These are phyloP conservation scores for Colossoma macropomum DNA, from an alignment of 2,113 vertebrate species.

Conservation along the genomic window DNA sequence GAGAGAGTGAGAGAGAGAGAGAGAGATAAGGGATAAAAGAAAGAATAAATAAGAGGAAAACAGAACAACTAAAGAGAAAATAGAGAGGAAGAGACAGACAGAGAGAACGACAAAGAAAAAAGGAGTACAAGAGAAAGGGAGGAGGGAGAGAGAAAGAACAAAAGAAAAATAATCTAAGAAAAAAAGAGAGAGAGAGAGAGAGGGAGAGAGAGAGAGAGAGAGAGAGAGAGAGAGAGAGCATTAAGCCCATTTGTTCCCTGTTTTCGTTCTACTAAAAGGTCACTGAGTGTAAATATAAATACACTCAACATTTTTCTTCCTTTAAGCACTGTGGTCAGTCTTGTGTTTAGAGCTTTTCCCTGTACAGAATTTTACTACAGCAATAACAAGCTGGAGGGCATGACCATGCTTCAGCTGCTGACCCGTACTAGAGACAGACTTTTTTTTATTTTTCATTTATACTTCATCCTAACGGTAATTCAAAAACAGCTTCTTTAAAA, in stretches of 20 bases:
- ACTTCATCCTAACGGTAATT: background rate
- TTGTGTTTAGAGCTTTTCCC: background rate
- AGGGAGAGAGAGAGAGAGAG: background rate
- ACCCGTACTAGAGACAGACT: background rate
- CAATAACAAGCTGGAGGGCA: background rate
- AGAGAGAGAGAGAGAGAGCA: background rate
- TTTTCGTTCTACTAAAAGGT: background rate
- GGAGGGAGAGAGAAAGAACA: background rate
- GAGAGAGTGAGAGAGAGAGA: too few relatives aligned
- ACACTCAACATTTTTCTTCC: background rate
- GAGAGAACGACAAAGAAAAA: too few relatives aligned
- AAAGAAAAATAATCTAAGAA: background rate
- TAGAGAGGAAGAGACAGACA: background rate
- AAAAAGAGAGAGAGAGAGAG: background rate
- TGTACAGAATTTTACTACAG: background rate
- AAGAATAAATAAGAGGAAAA: background rate
- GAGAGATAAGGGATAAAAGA: background rate
- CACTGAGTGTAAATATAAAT: background rate
- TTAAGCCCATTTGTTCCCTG: background rate
- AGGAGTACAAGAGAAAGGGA: background rate
- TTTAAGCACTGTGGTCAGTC: background rate
- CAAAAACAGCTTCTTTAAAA: background rate
- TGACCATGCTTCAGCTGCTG: background rate
- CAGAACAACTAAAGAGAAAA: background rate
- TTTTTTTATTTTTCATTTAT: background rate